Evolutionary conservation across 2,888 invertebrate species (phyloP).

Genomic region (Xestia c-nigrum): DNA sequence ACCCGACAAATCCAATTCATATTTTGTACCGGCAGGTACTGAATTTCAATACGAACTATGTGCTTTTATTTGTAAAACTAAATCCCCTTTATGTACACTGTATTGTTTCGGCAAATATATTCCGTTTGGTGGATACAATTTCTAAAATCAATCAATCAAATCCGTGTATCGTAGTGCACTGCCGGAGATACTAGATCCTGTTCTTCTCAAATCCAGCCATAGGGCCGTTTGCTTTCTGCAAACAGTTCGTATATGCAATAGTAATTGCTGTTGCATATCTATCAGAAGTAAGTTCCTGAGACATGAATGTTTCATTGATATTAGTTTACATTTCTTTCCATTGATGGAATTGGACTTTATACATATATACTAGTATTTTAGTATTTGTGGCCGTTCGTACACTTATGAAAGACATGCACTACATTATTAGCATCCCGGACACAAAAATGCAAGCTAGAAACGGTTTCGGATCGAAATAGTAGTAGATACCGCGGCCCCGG

Average conservation of each 20-base stretch:
- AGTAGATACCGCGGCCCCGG: no score
- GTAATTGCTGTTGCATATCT: conserved; percentile 8
- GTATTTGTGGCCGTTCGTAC: no score
- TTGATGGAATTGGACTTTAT: not conserved
- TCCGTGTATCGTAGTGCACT: conserved; percentile 35
- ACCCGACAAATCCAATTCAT: not conserved
- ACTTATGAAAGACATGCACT: not conserved
- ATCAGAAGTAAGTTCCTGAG: conserved; percentile 4
- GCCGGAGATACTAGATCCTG: conserved; percentile 16
- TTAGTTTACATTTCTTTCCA: conserved; percentile 39
- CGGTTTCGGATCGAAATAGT: no score
- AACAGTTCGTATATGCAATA: conserved; percentile 35
- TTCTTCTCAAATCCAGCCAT: not conserved
- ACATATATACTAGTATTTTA: no score
- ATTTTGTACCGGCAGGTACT: not conserved
- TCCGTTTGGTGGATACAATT: conserved; percentile 25
- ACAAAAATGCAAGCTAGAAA: not conserved
- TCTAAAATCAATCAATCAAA: conserved; percentile 45
- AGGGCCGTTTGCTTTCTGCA: conserved; percentile 1
- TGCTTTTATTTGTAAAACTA: conserved; percentile 4
- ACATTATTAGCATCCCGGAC: not conserved
- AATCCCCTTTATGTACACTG: not conserved
- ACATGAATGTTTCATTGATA: conserved; percentile 5
- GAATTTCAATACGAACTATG: not conserved
- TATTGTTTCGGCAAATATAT: conserved; percentile 18